phyloP scores from a whole-genome alignment of 2,888 invertebrate genomes.

The Temnothorax ravouxi region DNA sequence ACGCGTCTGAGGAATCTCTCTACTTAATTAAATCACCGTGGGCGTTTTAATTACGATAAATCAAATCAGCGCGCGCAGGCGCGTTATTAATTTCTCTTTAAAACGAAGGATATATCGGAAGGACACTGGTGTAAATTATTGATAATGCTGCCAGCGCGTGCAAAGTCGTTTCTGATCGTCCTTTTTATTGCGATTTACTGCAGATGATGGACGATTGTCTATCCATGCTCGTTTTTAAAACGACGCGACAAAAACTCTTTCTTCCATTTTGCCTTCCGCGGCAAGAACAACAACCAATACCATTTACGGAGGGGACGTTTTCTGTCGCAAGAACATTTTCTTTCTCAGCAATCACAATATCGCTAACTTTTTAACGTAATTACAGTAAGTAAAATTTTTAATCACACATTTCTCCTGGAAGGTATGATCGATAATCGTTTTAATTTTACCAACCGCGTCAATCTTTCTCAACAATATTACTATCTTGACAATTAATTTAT shows the following conservation, averaged over 20 bases:
- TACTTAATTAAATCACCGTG: slow-evolving; percentile 73
- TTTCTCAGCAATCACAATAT: slow-evolving; percentile 3
- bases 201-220: slow-evolving; percentile 44
- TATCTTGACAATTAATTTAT: background rate
- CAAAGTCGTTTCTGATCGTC: slow-evolving; percentile 39
- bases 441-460: background rate
- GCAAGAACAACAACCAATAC: slow-evolving; percentile 24
- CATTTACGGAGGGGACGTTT: background rate
- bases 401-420: background rate
- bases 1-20: slow-evolving; percentile 66
- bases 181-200: slow-evolving; percentile 35
- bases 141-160: slow-evolving; percentile 8
- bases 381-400: slow-evolving; percentile 6
- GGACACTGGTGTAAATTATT: slow-evolving; percentile 34
- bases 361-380: slow-evolving; percentile 29
- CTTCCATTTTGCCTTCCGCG: background rate
- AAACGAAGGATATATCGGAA: slow-evolving; percentile 6
- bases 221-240: slow-evolving; percentile 23
- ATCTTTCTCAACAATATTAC: background rate
- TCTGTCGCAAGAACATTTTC: background rate
- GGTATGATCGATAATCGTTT: background rate
- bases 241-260: slow-evolving; percentile 18
- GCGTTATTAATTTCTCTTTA: slow-evolving; percentile 61
- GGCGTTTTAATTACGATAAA: slow-evolving; percentile 76
- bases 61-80: slow-evolving; percentile 63